Conservation (phyloP, 2,113 vertebrate genomes). For the Chloroceryle aenea region DNA sequence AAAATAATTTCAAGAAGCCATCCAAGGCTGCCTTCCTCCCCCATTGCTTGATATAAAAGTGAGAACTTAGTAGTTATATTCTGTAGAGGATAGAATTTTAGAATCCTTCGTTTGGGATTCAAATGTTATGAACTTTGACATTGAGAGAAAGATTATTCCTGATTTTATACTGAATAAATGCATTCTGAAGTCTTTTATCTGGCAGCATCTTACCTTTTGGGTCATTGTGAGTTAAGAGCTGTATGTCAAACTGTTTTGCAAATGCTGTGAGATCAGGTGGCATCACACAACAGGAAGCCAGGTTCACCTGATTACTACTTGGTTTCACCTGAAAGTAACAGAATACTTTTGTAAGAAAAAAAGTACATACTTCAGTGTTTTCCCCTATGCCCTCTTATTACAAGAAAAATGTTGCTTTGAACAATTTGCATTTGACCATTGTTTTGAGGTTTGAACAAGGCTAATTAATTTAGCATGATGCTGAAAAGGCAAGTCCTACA, state of each 20-base stretch:
- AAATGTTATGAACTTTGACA: background rate
- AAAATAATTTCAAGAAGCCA: background rate
- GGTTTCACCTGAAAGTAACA: conserved; percentile 88
- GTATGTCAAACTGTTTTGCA: conserved; percentile 95
- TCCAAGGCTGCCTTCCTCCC: background rate
- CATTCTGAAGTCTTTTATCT: background rate
- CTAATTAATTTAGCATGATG: background rate
- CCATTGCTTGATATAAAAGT: background rate
- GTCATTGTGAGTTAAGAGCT: conserved; percentile 96
- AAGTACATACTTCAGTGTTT: background rate
- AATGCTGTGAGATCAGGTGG: conserved; percentile 97
- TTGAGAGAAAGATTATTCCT: background rate
- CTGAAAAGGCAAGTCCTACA: background rate
- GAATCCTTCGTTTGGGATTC: background rate
- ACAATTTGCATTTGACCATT: background rate
- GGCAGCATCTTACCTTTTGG: conserved; percentile 86
- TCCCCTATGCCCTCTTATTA: background rate
- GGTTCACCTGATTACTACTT: conserved; percentile 97
- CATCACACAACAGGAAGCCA: conserved; percentile 99
- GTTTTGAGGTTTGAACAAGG: background rate
- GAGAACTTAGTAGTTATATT: background rate
- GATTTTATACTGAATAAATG: background rate
- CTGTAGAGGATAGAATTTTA: background rate
- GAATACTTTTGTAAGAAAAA: background rate
- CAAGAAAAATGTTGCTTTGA: background rate